Evolutionary conservation across 2,113 vertebrate species (phyloP), one percentile per base, ranked within the genome.

Genomic region (Plectropomus leopardus): DNA sequence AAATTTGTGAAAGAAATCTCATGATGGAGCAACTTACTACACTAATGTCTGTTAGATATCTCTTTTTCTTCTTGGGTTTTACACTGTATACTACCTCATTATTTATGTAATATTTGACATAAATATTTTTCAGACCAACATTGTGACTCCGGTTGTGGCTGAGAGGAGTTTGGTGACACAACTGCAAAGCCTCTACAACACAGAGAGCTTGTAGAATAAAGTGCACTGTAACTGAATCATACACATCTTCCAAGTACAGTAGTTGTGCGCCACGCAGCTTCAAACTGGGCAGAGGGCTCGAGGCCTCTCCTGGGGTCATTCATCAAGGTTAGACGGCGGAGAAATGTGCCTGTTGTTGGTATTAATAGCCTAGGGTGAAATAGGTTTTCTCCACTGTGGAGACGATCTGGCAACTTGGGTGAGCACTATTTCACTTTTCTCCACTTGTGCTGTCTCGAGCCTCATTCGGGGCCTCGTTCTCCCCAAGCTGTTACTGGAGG

Each of bases 181-280:
- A 60, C 74, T 66, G 60, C 42, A 65, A 65, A 79, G 72, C 68
- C 71, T 74, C 28, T 26, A 47, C 63, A 77, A 70, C 77, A 68
- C 44, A 70, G 63, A 84, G 64, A 85, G 84, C 79, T 82, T 86
- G 87, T 89, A 91, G 82, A 92, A 88, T 92, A 92, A 93, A 92
- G 89, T 93, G 90, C 88, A 83, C 80, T 66, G 66, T 73, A 78
- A 89, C 77, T 64, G 65, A 88, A 75, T 88, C 70, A 82, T 57
- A 92, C 88, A 80, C 50, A 32, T 90, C 70, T 59, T 77, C 26
- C 36, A 54, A 32, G 76, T 88, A 82, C 82, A 88, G 75, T 59
- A 77, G 55, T 92, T 93, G 91, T 93, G 90, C 83, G 86, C 85
- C 57, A 24, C 45, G 78, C 88, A 89, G 90, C 85, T 85, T 89